Conservation (phyloP, 2,797 vertebrate species). For the Lagodon rhomboides region DNA sequence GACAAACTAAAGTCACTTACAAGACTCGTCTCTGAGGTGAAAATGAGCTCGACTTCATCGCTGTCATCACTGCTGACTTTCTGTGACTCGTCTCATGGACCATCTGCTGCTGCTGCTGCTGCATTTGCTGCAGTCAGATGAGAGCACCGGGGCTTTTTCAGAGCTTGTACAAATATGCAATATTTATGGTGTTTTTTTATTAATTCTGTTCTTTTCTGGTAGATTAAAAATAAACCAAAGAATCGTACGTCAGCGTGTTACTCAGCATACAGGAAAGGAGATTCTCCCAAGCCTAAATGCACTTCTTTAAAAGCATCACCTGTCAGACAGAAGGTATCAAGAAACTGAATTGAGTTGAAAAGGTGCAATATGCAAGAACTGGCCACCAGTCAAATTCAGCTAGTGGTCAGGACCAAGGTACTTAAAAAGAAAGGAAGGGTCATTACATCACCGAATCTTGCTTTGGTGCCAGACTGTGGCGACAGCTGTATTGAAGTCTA, state of each 20-base stretch:
- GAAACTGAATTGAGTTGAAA: neutral
- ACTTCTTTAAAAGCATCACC: constrained; percentile 6
- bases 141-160: constrained; percentile 11
- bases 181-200: constrained; percentile 29
- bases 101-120: no score
- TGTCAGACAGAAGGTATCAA: neutral
- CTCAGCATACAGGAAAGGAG: neutral
- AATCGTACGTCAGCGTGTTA: neutral
- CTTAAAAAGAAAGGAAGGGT: no score
- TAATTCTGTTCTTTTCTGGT: neutral
- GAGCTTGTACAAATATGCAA: constrained; percentile 19
- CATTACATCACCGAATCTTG: no score
- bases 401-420: no score
- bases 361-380: no score
- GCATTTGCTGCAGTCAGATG: neutral
- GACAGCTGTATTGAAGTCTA: no score
- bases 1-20: neutral
- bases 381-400: no score
- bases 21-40: neutral
- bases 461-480: no score
- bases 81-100: neutral
- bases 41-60: neutral
- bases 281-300: constrained; percentile 5
- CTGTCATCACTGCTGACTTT: neutral
- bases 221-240: constrained; percentile 20